Base-by-base conservation (phyloP, 2,888 invertebrate genomes). In the Epicampocera succincta region DNA sequence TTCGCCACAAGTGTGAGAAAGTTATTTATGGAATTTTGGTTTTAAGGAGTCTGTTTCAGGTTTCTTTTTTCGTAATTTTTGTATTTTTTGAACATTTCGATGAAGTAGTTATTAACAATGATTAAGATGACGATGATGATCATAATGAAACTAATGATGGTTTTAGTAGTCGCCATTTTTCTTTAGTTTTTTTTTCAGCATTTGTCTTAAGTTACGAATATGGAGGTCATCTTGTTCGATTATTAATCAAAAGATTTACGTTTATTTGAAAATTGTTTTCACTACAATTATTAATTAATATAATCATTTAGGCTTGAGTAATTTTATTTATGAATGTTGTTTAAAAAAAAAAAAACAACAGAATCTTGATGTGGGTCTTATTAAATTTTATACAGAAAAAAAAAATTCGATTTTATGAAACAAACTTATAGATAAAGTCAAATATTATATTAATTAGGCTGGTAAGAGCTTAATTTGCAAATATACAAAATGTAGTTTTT, bases 21-120 rank as follows among this genome's bases (percentile, higher is more conserved):
- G 74, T 78, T 82, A 82, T 82, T 82, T 82, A 75, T 82, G 78
- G 74, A 78, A 82, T 82, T 69, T 71, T 25, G n/a, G n/a, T n/a
- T 69, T 75, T 66, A 71, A 74, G 74, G 74, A 78, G 78, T 78
- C 58, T 56, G 42, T 52, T 58, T 48, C 17, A 40, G 19, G 25
- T 56, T 52, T 33, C 54, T 46, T 29, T 56, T 25, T 56, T 56
- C 61, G 58, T 46, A 42, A 54, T 44, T 29, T 29, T 54, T n/a
- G n/a, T n/a, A n/a, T 15, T 56, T 65, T 69, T 65, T 46, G 17
- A 44, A 33, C 33, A 40, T 48, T 56, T 40, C 9, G 3, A 42
- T 25, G 60, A 54, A 58, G 33, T 72, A 76, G 76, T 76, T 80
- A 61, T 76, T 80, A 46, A 65, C 73, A 54, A 68, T 68, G 25